Evolutionary conservation across 2,113 vertebrate genomes (phyloP), one percentile per base, ranked within the genome.

Genomic region (Anhinga rufa): DNA sequence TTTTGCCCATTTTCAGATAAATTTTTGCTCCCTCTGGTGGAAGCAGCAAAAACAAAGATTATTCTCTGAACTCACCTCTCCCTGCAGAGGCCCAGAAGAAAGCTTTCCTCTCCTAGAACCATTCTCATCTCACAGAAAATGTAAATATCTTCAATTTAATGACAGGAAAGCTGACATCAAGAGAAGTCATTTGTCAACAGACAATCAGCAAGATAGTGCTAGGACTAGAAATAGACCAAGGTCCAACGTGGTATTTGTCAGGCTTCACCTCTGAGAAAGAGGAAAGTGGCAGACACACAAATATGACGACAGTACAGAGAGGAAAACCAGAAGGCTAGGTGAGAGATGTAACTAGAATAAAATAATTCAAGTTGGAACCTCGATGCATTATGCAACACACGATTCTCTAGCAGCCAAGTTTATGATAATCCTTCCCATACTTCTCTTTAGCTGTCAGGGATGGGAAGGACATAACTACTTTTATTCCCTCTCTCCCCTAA

Each of bases 11-110:
- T 81, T 65, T 76, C 34, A 40, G 34, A 22, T 58, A 25, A 60
- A 96, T 42, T 9, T 85, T 78, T 97, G 90, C 92, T 94, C 93
- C 94, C 94, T 94, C 94, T 94, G 84, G 66, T 88, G 93, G 94
- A 87, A 88, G 58, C 40, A 80, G 12, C 12, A 20, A 93, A 91
- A 40, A 40, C 19, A 69, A 85, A 61, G 19, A 49, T 48, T 17
- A n/a, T 28, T 75, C 49, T 79, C 66, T 46, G 10, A 91, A 91
- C 8, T 81, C 29, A 40, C n/a, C 65, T n/a, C 25, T 44, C 19
- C 42, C 64, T 6, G 3, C 3, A 36, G 26, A 60, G 29, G 86
- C 49, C 60, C 91, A 83, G 22, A 70, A 44, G 12, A 71, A 86
- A 82, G 29, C 17, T 81, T 42, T 72, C 26, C 20, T 81, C 26